Conservation (phyloP, 2,888 invertebrate genomes). For the Myopa testacea region DNA sequence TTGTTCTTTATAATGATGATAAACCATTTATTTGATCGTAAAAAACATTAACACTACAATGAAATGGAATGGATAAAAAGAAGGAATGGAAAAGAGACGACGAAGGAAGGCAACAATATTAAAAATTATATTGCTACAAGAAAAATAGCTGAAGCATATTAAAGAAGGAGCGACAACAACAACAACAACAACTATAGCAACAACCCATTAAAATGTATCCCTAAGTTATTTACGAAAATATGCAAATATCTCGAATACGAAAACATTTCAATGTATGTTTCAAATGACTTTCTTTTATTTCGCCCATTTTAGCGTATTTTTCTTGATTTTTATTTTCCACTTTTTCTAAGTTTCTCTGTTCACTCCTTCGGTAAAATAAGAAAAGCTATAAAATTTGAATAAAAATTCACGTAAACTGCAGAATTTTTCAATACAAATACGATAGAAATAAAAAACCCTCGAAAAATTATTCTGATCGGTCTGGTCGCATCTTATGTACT, state of each 20-base stretch:
- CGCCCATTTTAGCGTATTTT: not conserved
- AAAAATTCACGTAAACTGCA: conserved; percentile 52
- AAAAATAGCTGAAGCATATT: conserved; percentile 4
- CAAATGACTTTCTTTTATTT: conserved; percentile 31
- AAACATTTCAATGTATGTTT: conserved; percentile 17
- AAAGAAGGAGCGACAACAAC: not conserved
- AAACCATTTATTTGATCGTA: conserved; percentile 16
- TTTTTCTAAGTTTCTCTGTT: not conserved
- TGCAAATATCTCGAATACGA: conserved; percentile 21
- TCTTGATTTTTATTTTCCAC: not conserved
- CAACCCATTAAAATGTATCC: not conserved
- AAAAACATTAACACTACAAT: conserved; percentile 27
- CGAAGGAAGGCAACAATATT: not conserved
- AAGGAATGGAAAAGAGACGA: not conserved
- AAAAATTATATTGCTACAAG: conserved; percentile 24
- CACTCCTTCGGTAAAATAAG: conserved; percentile 19
- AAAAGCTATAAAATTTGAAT: conserved; percentile 50
- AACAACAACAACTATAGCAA: not conserved
- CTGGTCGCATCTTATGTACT: not conserved
- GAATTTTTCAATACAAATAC: conserved; percentile 21
- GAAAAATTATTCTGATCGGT: not conserved
- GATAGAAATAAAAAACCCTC: not conserved
- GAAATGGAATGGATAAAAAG: not conserved
- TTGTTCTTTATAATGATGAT: not conserved
- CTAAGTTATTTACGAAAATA: conserved; percentile 20